Conservation (phyloP, 1,140 invertebrate genomes). For the Macrobrachium nipponense region DNA sequence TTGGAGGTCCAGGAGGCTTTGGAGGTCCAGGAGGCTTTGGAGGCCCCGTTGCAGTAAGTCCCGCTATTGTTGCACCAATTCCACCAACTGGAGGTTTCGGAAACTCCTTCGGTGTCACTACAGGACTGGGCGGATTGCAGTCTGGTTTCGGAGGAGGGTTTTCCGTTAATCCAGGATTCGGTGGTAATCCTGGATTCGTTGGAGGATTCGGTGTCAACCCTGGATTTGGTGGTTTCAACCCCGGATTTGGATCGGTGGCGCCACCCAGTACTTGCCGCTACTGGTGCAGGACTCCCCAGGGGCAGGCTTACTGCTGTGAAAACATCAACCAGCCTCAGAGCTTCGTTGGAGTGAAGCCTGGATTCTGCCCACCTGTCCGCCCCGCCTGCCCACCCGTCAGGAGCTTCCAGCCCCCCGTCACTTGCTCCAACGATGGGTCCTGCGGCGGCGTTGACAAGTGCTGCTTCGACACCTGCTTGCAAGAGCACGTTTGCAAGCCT, state of each 20-base stretch:
- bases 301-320: slow-evolving; percentile 6
- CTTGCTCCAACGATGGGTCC: slow-evolving; percentile 33
- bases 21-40: slow-evolving; percentile 1
- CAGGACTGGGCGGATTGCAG: not conserved
- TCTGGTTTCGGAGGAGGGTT: not conserved
- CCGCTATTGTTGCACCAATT: too few relatives aligned
- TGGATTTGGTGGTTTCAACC: not conserved
- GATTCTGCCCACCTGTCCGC: slow-evolving; percentile 30
- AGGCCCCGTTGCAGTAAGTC: not conserved
- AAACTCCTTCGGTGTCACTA: not conserved
- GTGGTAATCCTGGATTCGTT: not conserved
- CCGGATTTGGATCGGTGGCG: not conserved
- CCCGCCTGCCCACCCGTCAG: slow-evolving; percentile 16
- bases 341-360: slow-evolving; percentile 23
- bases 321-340: not conserved
- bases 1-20: too few relatives aligned
- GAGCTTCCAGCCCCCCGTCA: slow-evolving; percentile 16
- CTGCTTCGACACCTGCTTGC: slow-evolving; percentile 34
- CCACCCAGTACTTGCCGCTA: not conserved
- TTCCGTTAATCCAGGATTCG: not conserved
- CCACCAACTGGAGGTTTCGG: not conserved
- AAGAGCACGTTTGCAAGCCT: slow-evolving; percentile 41
- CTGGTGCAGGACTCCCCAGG: not conserved
- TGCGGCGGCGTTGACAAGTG: slow-evolving; percentile 43
- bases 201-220: not conserved